Evolutionary conservation across 1,140 invertebrate species (phyloP).

Genomic region (Mizuhopecten yessoensis): DNA sequence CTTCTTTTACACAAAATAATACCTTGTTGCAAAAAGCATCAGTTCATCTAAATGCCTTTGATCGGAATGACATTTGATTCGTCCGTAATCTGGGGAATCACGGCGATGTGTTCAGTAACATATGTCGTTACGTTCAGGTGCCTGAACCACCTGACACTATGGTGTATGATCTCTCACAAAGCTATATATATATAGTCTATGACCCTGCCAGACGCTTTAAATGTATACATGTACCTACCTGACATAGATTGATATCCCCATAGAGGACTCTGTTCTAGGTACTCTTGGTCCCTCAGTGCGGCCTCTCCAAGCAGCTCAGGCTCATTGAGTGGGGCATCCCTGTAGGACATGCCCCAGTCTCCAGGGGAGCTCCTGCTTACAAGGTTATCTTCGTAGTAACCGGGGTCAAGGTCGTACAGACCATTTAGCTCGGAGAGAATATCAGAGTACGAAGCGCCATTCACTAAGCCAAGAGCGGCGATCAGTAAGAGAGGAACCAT

Average conservation of each 20-base stretch:
- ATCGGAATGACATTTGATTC: no score
- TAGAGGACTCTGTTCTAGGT: constrained; percentile 93
- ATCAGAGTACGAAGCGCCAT: neutral
- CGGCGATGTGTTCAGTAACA: no score
- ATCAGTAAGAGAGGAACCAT: neutral
- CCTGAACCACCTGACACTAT: no score
- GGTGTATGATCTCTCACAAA: no score
- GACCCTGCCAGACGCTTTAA: no score
- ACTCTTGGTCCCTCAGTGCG: constrained; percentile 91
- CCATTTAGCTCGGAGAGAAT: neutral
- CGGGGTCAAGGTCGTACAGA: constrained; percentile 41
- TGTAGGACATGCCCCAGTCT: constrained; percentile 57
- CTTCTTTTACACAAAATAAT: no score
- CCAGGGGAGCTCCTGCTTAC: constrained; percentile 56
- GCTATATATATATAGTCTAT: neutral
- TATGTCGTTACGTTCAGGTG: no score
- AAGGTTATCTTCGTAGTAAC: constrained; percentile 61
- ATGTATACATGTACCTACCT: constrained; percentile 76
- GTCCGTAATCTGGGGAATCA: no score
- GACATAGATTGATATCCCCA: constrained; percentile 92
- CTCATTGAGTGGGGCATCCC: constrained; percentile 52
- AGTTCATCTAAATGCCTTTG: no score
- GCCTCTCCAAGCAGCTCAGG: constrained; percentile 56
- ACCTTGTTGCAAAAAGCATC: no score
- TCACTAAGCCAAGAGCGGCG: neutral